A percentile compares a stretch with the other conserved stretches of the same genome.
Evolutionary conservation across 2,113 vertebrate genomes (phyloP).

Genomic region (Poeciliopsis retropinna): DNA sequence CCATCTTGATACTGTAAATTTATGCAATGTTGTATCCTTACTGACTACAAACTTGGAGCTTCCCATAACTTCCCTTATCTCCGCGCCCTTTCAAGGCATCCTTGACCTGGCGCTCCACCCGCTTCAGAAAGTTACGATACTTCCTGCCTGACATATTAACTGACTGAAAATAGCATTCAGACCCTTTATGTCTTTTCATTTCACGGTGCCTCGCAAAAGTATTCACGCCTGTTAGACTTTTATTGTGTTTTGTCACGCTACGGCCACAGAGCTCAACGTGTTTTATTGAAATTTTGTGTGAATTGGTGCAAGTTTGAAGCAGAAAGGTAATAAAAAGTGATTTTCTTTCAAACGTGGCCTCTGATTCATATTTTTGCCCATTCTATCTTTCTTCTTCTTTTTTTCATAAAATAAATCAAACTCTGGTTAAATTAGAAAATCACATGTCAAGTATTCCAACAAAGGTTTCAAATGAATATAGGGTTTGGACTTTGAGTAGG

Average conservation of each 20-base stretch:
- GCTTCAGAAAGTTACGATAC: constrained; percentile 30
- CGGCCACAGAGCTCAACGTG: not conserved
- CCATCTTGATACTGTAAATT: constrained; percentile 2
- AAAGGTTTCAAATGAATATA: not conserved
- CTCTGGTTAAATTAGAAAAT: not conserved
- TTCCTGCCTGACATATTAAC: constrained; percentile 44
- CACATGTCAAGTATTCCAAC: not conserved
- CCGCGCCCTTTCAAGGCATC: constrained; percentile 3
- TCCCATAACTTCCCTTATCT: constrained; percentile 41
- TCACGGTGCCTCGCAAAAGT: not conserved
- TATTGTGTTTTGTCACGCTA: not conserved
- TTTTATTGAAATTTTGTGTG: not conserved
- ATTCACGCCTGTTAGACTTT: not conserved
- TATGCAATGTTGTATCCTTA: not conserved
- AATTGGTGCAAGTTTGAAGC: not conserved
- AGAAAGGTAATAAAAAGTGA: not conserved
- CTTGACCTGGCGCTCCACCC: constrained; percentile 19
- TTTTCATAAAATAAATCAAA: not conserved
- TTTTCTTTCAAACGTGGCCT: too few species aligned
- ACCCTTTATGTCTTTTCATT: constrained; percentile 7
- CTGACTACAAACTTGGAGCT: constrained; percentile 7
- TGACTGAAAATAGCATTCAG: not conserved
- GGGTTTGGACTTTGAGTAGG: not conserved
- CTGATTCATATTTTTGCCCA: not conserved
- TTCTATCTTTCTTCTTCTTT: not conserved